phyloP scores from a whole-genome alignment of 2,888 invertebrate genomes.

The Drosophila flavopinicola region DNA sequence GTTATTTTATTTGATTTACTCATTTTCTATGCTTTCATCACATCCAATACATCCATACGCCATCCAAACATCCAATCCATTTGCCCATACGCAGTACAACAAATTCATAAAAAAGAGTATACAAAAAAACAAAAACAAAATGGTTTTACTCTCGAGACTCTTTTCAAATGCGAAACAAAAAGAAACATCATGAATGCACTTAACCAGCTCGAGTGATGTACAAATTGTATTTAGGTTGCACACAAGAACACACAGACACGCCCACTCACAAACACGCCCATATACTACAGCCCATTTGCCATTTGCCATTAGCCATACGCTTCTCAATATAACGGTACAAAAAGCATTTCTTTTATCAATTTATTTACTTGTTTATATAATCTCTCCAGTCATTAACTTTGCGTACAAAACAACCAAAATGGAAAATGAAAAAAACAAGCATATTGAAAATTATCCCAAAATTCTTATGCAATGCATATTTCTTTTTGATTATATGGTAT shows the following conservation, averaged over 20 bases:
- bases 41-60: slow-evolving; percentile 15
- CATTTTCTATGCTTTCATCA: slow-evolving; percentile 32
- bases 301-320: slow-evolving; percentile 61
- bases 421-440: slow-evolving; percentile 35
- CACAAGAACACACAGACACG: slow-evolving; percentile 33
- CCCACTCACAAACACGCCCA: slow-evolving; percentile 13
- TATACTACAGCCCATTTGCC: slow-evolving; percentile 24
- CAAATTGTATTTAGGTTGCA: slow-evolving; percentile 39
- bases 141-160: slow-evolving; percentile 70
- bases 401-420: slow-evolving; percentile 59
- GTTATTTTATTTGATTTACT: slow-evolving; percentile 21
- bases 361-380: slow-evolving; percentile 64
- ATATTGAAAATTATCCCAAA: slow-evolving; percentile 64
- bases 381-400: slow-evolving; percentile 83
- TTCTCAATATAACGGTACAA: slow-evolving; percentile 58
- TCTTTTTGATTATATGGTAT: slow-evolving; percentile 22
- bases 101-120: slow-evolving; percentile 31
- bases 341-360: slow-evolving; percentile 45
- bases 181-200: slow-evolving; percentile 43
- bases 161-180: slow-evolving; percentile 77
- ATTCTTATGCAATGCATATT: slow-evolving; percentile 66
- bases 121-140: slow-evolving; percentile 25
- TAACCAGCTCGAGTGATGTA: slow-evolving; percentile 32
- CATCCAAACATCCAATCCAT: slow-evolving; percentile 33
- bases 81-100: slow-evolving; percentile 44